Evolutionary conservation across 2,113 vertebrate genomes (phyloP), one percentile per base, ranked within the genome.

Genomic region (Hirundichthys speculiger): DNA sequence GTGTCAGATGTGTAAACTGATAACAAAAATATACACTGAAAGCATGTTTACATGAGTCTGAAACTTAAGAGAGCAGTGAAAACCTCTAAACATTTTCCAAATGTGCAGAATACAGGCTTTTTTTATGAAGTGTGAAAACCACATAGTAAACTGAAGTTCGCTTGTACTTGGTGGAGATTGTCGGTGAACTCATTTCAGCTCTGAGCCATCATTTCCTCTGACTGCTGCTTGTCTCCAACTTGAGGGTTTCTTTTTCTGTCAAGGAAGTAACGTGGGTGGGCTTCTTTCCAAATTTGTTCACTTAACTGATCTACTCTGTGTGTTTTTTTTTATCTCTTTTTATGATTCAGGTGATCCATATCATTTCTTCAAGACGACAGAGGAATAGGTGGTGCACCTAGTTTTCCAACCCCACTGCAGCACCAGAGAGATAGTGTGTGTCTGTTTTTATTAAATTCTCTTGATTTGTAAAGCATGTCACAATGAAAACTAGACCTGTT

Each of bases 301-400:
- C 41, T 47, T 14, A 21, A 27, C 18, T 45, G 6, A 51, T 43
- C 0, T 40, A 9, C 1, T n/a, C 8, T 20, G 9, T 0, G 15
- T 4, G 40, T 42, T 14, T 53, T 15, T 38, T 7, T 60, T 4
- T 43, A 58, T 1, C 70, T 4, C 30, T 7, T 45, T 47, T 59
- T 52, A 4, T 75, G 9, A 9, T 66, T 45, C 56, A 89, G 88
- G 27, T 73, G 13, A 40, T 79, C 46, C 16, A 2, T 1, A 2
- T 5, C 39, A 60, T 51, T 9, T 57, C 50, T 42, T 67, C 69
- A 13, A 80, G 60, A 41, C 4, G 1, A 60, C 9, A 13, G 56
- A 19, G 8, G 21, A 18, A n/a, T 0, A 9, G 11, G 24, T 57
- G 56, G 30, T 15, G 34, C 42, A 39, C 34, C 24, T 16, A 42